Percentiles rank a stretch among this genome's conserved stretches.
Evolutionary conservation across 2,797 vertebrate species (phyloP).

Genomic region (Acropternis orthonyx): DNA sequence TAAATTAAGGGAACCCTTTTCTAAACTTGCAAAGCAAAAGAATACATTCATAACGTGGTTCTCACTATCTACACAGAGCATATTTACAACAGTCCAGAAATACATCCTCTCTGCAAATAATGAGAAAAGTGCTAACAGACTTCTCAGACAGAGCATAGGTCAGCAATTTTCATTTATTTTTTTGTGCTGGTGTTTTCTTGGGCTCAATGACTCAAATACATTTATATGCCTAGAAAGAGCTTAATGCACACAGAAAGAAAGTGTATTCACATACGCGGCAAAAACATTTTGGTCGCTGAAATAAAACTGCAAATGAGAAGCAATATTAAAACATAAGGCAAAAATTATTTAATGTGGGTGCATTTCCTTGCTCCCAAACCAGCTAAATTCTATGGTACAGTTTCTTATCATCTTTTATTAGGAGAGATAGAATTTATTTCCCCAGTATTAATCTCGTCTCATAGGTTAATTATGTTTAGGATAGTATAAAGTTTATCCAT

Average conservation of each 20-base stretch:
- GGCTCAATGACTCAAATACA: neutral
- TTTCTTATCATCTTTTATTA: neutral
- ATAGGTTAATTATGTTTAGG: neutral
- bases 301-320: neutral
- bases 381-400: neutral
- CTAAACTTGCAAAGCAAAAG: neutral
- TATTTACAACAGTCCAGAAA: neutral
- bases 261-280: neutral
- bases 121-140: neutral
- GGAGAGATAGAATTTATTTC: neutral
- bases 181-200: neutral
- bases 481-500: neutral
- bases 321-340: neutral
- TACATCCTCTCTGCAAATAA: neutral
- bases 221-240: neutral
- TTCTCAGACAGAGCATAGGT: neutral
- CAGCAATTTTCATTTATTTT: neutral
- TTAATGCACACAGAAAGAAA: neutral
- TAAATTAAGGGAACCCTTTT: neutral
- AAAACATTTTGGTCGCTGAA: neutral
- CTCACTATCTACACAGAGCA: neutral
- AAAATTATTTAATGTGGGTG: neutral
- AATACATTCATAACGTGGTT: neutral
- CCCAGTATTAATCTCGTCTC: neutral
- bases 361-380: neutral